Conservation (phyloP, 2,113 vertebrate species). For the Ptyas mucosa region DNA sequence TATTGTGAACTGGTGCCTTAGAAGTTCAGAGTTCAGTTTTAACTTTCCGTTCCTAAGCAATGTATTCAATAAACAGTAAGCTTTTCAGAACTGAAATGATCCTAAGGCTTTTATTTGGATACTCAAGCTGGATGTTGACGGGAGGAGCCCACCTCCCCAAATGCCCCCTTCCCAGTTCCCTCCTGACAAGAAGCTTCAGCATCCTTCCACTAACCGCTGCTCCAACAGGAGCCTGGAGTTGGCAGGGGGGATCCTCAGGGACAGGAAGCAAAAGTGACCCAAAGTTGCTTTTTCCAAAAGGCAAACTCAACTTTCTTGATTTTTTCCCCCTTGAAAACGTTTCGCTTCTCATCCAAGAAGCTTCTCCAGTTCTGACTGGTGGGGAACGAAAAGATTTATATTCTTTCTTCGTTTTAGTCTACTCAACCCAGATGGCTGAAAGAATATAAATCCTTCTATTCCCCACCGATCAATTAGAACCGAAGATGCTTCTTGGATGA, state of each 20-base stretch:
- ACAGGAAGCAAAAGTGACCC: not conserved
- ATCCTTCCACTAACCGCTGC: not conserved
- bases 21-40: too few relatives aligned
- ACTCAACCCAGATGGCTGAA: not conserved
- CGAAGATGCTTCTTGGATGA: not conserved
- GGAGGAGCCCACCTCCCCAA: not conserved
- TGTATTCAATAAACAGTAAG: too few relatives aligned
- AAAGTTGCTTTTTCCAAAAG: not conserved
- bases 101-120: too few relatives aligned
- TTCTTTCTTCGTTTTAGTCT: not conserved
- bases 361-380: not conserved
- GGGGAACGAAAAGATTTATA: not conserved
- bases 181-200: too few relatives aligned
- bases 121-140: too few relatives aligned
- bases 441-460: not conserved
- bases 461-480: not conserved
- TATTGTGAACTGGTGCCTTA: too few relatives aligned
- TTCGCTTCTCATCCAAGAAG: not conserved
- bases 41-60: too few relatives aligned
- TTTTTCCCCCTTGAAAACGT: not conserved
- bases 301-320: too few relatives aligned
- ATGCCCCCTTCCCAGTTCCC: too few relatives aligned
- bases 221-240: not conserved
- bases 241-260: too few relatives aligned
- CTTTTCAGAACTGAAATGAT: too few relatives aligned